These are phyloP conservation scores for Pollenia angustigena DNA, from an alignment of 2,888 invertebrate species.

Conservation along the genomic window DNA sequence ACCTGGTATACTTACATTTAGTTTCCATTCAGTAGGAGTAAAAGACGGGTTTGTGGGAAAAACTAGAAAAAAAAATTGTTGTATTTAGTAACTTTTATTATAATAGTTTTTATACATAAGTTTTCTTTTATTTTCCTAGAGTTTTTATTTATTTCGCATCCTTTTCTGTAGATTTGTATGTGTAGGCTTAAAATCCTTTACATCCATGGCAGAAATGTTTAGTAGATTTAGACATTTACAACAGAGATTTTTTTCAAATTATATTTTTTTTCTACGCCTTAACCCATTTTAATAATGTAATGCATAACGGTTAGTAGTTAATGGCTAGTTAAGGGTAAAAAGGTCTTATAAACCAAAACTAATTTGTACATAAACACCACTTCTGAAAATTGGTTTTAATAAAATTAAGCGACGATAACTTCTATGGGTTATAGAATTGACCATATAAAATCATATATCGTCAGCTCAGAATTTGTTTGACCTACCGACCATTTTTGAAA, in stretches of 20 bases:
- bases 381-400: neutral
- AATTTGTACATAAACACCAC: neutral
- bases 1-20: conserved; percentile 25
- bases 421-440: too few relatives aligned
- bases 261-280: conserved; percentile 8
- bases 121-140: neutral
- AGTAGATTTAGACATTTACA: conserved; percentile 53
- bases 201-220: conserved; percentile 33
- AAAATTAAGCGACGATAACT: neutral
- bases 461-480: too few relatives aligned
- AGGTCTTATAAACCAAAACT: neutral
- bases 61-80: neutral
- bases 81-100: conserved; percentile 45
- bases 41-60: conserved; percentile 11
- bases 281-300: conserved; percentile 26
- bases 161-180: neutral
- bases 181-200: conserved; percentile 14
- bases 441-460: too few relatives aligned
- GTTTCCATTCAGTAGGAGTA: neutral
- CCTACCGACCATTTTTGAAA: too few relatives aligned
- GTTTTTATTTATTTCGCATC: conserved; percentile 23
- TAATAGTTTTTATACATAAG: conserved; percentile 30
- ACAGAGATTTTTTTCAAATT: conserved; percentile 23
- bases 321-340: neutral
- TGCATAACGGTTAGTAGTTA: conserved; percentile 20